phyloP scores from a whole-genome alignment of 2,113 vertebrate genomes.

The Pheucticus melanocephalus region DNA sequence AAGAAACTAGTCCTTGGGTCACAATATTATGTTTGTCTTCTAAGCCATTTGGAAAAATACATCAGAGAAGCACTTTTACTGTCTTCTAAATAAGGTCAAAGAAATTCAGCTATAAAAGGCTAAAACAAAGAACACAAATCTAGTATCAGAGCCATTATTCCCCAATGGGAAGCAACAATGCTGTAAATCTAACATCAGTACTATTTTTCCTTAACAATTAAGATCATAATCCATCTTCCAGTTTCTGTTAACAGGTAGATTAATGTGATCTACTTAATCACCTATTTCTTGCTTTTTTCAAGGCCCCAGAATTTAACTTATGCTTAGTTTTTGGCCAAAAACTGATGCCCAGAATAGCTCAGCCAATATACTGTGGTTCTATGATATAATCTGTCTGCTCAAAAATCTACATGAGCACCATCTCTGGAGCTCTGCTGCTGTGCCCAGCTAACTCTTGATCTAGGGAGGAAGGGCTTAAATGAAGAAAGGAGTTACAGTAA shows the following conservation, averaged over 20 bases:
- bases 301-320: not conserved
- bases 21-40: not conserved
- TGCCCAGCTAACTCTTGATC: not conserved
- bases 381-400: not conserved
- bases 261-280: not conserved
- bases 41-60: not conserved
- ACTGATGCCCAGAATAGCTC: not conserved
- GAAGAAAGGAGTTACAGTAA: not conserved
- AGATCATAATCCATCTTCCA: not conserved
- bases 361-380: not conserved
- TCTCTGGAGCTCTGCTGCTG: not conserved
- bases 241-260: not conserved
- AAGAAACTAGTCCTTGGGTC: not conserved
- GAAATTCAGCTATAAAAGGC: not conserved
- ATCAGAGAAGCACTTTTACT: not conserved
- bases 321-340: not conserved
- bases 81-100: not conserved
- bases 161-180: not conserved
- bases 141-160: not conserved
- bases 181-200: not conserved
- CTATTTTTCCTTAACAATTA: not conserved
- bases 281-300: not conserved
- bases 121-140: not conserved
- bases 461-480: not conserved
- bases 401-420: not conserved